These are phyloP conservation scores for Epinotia nisella DNA, from an alignment of 2,888 invertebrate species.

Conservation along the genomic window DNA sequence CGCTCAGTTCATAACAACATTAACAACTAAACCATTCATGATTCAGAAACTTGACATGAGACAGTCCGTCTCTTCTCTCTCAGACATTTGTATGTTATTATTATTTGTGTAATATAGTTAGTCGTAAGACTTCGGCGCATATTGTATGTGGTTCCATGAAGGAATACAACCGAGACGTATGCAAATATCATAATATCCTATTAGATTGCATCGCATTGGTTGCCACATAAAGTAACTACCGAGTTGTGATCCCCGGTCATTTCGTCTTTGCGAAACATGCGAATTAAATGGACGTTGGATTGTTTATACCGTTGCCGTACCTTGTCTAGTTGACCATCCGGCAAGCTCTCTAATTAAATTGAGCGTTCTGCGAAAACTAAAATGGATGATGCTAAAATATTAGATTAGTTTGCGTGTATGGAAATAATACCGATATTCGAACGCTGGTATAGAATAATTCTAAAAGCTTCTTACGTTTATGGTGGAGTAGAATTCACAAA, in stretches of 20 bases:
- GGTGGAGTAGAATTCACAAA: too few relatives aligned
- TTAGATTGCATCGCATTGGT: conserved; percentile 33
- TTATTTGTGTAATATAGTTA: too few relatives aligned
- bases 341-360: background rate
- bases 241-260: conserved; percentile 30
- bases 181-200: conserved; percentile 39
- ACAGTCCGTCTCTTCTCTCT: too few relatives aligned
- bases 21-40: background rate
- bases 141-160: conserved; percentile 9
- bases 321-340: background rate
- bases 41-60: background rate
- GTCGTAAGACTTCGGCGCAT: background rate
- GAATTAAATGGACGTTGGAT: conserved; percentile 20
- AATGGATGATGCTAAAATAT: too few relatives aligned
- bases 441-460: too few relatives aligned
- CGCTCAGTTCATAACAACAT: background rate
- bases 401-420: too few relatives aligned
- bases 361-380: too few relatives aligned
- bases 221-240: conserved; percentile 26
- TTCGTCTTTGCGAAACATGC: conserved; percentile 34
- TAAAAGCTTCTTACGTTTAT: too few relatives aligned
- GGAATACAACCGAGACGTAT: conserved; percentile 12
- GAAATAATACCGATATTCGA: too few relatives aligned
- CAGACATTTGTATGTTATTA: too few relatives aligned
- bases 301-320: background rate